These are phyloP conservation scores for Diachrysia chrysitis DNA, from an alignment of 2,888 invertebrate species.

Conservation along the genomic window DNA sequence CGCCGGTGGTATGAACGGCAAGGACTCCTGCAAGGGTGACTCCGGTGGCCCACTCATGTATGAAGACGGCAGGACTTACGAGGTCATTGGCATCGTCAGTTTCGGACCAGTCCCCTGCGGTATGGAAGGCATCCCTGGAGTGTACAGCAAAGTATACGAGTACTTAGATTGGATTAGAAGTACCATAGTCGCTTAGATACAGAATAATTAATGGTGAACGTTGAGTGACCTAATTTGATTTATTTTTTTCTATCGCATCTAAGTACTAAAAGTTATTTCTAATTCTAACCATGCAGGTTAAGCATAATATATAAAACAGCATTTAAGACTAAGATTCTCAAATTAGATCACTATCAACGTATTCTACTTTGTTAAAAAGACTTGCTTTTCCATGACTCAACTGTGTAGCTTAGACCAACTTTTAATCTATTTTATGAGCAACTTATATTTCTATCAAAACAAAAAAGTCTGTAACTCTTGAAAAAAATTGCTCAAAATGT, in stretches of 20 bases:
- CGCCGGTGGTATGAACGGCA: conserved; percentile 40
- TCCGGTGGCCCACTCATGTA: conserved; percentile 91
- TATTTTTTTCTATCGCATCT: not conserved
- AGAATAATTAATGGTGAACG: not conserved
- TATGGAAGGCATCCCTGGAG: conserved; percentile 88
- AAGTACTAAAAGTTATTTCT: conserved; percentile 7
- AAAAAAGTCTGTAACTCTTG: not conserved
- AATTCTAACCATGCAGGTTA: not conserved
- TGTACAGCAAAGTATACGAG: conserved; percentile 90
- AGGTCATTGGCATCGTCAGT: conserved; percentile 88
- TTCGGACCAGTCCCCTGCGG: conserved; percentile 91
- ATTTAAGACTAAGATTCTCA: not conserved
- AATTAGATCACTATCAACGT: conserved; percentile 29
- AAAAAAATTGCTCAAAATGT: conserved; percentile 21
- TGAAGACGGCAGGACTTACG: conserved; percentile 64
- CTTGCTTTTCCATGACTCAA: conserved; percentile 29
- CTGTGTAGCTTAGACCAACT: not conserved
- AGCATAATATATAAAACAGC: not conserved
- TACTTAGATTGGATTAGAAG: conserved; percentile 89
- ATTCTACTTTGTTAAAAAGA: conserved; percentile 1
- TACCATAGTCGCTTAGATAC: conserved; percentile 48
- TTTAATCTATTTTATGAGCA: not conserved
- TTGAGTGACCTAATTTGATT: conserved; percentile 31
- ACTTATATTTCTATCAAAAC: not conserved
- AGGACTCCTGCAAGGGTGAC: conserved; percentile 89